Conservation (phyloP, 2,113 vertebrate genomes). For the Podarcis muralis region DNA sequence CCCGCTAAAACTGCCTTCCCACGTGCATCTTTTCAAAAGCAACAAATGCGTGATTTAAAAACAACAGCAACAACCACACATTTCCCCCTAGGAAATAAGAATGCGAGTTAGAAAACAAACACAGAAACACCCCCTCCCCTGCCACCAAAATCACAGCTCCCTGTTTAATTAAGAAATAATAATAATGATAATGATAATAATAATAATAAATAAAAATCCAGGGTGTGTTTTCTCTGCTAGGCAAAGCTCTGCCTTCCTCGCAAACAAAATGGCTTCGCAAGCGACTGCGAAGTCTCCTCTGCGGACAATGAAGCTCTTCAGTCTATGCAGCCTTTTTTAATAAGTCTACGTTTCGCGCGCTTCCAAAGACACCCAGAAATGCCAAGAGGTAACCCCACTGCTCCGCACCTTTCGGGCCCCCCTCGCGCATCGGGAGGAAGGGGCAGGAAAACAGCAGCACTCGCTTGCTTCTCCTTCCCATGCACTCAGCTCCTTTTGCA, state of each 20-base stretch:
- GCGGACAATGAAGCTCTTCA: background rate
- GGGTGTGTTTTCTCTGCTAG: background rate
- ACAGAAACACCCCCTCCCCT: background rate
- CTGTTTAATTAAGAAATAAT: background rate
- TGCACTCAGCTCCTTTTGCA: background rate
- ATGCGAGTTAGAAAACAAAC: background rate
- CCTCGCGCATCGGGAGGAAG: too few species aligned
- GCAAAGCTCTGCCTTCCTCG: background rate
- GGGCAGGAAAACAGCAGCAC: too few species aligned
- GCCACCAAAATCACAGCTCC: background rate
- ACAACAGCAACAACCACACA: too few species aligned
- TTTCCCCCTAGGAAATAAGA: background rate
- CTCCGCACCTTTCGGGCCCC: too few species aligned
- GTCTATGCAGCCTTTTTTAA: background rate
- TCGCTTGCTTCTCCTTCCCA: background rate
- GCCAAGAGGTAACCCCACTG: too few species aligned
- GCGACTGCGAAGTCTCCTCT: background rate
- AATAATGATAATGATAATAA: too few species aligned
- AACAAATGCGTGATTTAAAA: background rate
- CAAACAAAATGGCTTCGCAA: conserved; percentile 4
- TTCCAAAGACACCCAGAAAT: too few species aligned
- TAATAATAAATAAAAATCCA: too few species aligned
- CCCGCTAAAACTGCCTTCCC: background rate
- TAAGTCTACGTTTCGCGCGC: conserved; percentile 10
- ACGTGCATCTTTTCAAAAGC: background rate